Percentiles rank a stretch among this genome's conserved stretches.
phyloP scores from a whole-genome alignment of 2,797 vertebrate genomes.

The Halcyon smyrnensis region DNA sequence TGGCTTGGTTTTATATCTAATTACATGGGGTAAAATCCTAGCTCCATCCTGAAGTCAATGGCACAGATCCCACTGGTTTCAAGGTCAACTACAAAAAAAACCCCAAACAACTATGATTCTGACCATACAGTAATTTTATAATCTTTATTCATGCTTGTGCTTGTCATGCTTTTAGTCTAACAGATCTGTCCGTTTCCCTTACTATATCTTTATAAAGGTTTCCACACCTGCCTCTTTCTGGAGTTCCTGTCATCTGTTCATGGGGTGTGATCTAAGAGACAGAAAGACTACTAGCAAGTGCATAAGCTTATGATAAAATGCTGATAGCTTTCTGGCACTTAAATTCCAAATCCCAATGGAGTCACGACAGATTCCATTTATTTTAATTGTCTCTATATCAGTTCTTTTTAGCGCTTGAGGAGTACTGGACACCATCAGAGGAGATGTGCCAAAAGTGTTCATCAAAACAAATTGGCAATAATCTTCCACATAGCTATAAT shows the following conservation, averaged over 20 bases:
- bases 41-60: background rate
- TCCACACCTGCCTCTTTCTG: background rate
- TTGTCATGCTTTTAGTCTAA: background rate
- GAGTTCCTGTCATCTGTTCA: background rate
- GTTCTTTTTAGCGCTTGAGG: background rate
- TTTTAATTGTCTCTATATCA: conserved; percentile 23
- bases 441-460: background rate
- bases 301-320: background rate
- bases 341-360: background rate
- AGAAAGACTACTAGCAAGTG: background rate
- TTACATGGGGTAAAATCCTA: background rate
- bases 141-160: background rate
- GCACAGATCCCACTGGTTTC: background rate
- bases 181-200: background rate
- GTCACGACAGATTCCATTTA: conserved; percentile 3
- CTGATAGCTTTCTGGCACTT: conserved; percentile 1
- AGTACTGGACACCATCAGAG: background rate
- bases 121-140: background rate
- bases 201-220: background rate
- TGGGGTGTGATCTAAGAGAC: background rate
- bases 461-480: conserved; percentile 1
- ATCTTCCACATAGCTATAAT: background rate
- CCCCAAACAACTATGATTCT: background rate
- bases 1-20: conserved; percentile 4
- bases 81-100: background rate